Evolutionary conservation across 30 jellyfish, hydroid and myxozoan species (phyloP).

Genomic region (Rhopilema esculentum): DNA sequence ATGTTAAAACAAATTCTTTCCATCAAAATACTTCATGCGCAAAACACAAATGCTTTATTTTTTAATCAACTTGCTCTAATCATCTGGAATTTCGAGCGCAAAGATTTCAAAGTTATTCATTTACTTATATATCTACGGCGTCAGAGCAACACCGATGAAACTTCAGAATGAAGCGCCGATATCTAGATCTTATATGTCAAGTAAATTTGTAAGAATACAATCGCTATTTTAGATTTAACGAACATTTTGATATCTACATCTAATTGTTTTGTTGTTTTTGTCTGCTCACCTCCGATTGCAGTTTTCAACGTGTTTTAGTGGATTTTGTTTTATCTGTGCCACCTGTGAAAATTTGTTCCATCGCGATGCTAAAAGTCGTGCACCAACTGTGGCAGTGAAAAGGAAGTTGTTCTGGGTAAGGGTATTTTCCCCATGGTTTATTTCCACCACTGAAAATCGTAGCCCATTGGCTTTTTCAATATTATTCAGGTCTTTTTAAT

Average conservation of each 20-base stretch:
- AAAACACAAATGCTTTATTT: background rate
- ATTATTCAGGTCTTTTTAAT: too few relatives aligned
- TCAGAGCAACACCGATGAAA: too few relatives aligned
- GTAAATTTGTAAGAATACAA: constrained; percentile 21
- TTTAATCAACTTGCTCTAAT: background rate
- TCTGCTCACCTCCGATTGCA: too few relatives aligned
- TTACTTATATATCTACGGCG: too few relatives aligned
- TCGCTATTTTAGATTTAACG: constrained; percentile 57
- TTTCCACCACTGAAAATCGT: too few relatives aligned
- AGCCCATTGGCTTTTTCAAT: too few relatives aligned
- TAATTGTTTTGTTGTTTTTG: constrained; percentile 7
- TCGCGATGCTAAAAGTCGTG: too few relatives aligned
- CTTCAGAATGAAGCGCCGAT: too few relatives aligned
- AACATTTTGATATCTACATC: constrained; percentile 20
- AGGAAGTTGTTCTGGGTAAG: too few relatives aligned
- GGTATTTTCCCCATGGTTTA: too few relatives aligned
- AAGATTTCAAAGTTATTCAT: background rate
- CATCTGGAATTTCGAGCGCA: background rate
- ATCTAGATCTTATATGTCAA: constrained; percentile 3
- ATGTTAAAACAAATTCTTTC: background rate
- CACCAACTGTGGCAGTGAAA: too few relatives aligned
- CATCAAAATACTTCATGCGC: background rate
- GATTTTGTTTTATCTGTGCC: background rate
- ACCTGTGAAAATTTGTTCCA: background rate
- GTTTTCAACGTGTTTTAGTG: background rate